Evolutionary conservation across 1,140 invertebrate genomes (phyloP).

Genomic region (Cherax destructor): DNA sequence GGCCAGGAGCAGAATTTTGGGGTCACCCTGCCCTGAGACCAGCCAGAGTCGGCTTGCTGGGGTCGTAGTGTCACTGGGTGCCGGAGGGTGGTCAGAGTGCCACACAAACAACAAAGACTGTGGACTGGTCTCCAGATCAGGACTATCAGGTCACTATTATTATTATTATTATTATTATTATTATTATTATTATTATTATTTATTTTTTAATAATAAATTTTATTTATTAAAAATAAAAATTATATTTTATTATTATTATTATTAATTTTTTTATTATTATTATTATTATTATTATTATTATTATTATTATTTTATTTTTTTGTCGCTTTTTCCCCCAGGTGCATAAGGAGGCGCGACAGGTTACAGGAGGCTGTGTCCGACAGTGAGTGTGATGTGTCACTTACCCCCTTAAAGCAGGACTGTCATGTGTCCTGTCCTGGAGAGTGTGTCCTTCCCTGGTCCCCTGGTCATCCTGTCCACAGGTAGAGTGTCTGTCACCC

Average conservation of each 20-base stretch:
- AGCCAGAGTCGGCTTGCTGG: conserved; percentile 69
- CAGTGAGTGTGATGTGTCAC: conserved; percentile 76
- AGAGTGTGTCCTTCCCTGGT: conserved; percentile 75
- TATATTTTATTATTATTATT: too few relatives aligned
- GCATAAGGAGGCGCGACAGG: conserved; percentile 54
- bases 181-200: too few relatives aligned
- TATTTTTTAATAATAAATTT: too few relatives aligned
- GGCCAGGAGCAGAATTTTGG: conserved; percentile 71
- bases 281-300: too few relatives aligned
- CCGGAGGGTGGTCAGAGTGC: conserved; percentile 78
- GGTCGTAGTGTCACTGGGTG: conserved; percentile 74
- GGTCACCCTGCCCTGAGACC: conserved; percentile 74
- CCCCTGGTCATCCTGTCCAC: conserved; percentile 73
- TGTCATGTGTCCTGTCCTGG: conserved; percentile 75
- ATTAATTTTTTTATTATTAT: too few relatives aligned
- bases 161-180: too few relatives aligned
- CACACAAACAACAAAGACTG: conserved; percentile 75
- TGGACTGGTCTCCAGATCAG: conserved; percentile 76
- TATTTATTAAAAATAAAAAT: too few relatives aligned
- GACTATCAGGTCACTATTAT: conserved; percentile 74
- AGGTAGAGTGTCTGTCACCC: neutral
- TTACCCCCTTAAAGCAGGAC: conserved; percentile 15
- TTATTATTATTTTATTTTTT: neutral
- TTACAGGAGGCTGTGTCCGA: conserved; percentile 68
- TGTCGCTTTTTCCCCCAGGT: too few relatives aligned